Base-by-base conservation (phyloP, 2,113 vertebrate genomes). In the Ifrita kowaldi region DNA sequence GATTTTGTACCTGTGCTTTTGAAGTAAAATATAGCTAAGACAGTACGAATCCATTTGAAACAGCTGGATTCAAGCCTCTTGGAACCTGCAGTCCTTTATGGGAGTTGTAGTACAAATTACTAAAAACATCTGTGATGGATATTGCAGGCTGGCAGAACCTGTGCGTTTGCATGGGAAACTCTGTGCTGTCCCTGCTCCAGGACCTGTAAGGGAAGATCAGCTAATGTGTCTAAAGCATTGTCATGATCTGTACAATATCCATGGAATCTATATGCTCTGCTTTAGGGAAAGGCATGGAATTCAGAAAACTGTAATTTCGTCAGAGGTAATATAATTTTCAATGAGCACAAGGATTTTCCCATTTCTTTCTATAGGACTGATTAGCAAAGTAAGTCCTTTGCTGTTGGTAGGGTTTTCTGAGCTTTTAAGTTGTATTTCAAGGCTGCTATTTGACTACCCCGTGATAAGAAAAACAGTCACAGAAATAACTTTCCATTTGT, bases 111-210 rank as follows among this genome's bases (percentile, higher is more conserved):
- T 18, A 39, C 13, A 63, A 86, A 56, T 44, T 15, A 24, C 3
- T 55, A 10, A 44, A 47, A 59, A 9, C 13, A 37, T 3, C 21
- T 30, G 3, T 14, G 12, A 11, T 32, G 2, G 2, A 2, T 77
- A 6, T 55, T 24, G 7, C 6, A 50, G 46, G 33, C 55, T 88
- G 85, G 16, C 27, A 49, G 41, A 50, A 19, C 28, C 33, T 13
- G 8, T 21, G 15, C 0, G 0, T 39, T 44, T 63, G 47, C 8
- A 10, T 10, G 16, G 30, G 10, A 46, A 83, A n/a, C 46, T 69
- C 55, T 0, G 0, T n/a, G 16, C 39, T 74, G 47, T 41, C 19
- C 41, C 28, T 74, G 6, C 59, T 26, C 1, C 1, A 19, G 53
- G 32, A 84, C 3, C 9, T 74, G 28, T 23, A 42, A 57, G 59